Base-by-base conservation (phyloP, 30 jellyfish, hydroid and myxozoan species). In the Mastigias papua region DNA sequence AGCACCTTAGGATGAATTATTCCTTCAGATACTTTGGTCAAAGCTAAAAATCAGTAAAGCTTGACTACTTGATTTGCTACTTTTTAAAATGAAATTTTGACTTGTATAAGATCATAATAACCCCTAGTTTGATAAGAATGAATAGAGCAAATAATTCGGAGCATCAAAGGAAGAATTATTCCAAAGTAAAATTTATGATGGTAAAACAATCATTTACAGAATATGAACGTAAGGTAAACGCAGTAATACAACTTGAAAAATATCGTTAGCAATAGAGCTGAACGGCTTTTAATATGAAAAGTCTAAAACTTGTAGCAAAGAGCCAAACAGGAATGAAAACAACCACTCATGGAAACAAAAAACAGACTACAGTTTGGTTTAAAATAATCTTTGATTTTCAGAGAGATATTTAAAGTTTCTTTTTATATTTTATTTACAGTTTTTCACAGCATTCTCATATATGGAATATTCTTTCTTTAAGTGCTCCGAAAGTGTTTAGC, bases 121-220 rank as follows among this genome's bases (percentile, higher is more conserved):
- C 54, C 11, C 54, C 54, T 37, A 37, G 37, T 66, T 66, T 66
- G 78, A 66, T 66, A 66, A 66, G 78, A 66, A 66, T 46, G 48
- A 57, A 48, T 48, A 79, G 66, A 79, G 57, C 19, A 29, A 57
- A 15, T 48, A 58, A 79, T 57, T 34, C 15, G 82, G 54, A 37
- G 54, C 54, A 37, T 11, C 54, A 37, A 6, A 37, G 54, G 54
- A 37, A 37, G 54, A 37, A 57, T 51, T 11, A 63, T 62, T 57
- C 83, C 90, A 79, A 57, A 54, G 61, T 79, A 22, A 23, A 42
- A 77, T 50, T 79, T 79, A n/a, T 61, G 86, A 34, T 42, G 70
- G 34, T 62, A 67, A 61, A 64, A 73, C 83, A 81, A 64, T 48
- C 84, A 69, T 81, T 65, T 67, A 69, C 42, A 33, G 70, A 72